Percentiles rank a stretch among this genome's conserved stretches.
These are phyloP conservation scores for Tauraco erythrolophus DNA, from an alignment of 2,113 vertebrate species.

Conservation along the genomic window DNA sequence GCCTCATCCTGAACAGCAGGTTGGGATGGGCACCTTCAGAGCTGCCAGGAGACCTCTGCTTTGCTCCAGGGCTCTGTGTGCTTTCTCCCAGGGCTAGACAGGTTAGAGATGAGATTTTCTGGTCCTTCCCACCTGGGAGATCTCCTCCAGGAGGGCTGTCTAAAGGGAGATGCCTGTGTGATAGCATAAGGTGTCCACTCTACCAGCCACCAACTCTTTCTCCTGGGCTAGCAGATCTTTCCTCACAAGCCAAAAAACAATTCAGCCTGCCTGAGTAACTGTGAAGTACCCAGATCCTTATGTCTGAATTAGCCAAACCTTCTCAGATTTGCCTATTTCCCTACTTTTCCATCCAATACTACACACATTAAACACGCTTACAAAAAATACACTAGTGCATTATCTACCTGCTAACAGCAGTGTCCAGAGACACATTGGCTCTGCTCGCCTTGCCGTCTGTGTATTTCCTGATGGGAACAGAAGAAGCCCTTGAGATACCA, in stretches of 20 bases:
- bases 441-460: not conserved
- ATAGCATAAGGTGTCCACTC: not conserved
- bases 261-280: not conserved
- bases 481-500: not conserved
- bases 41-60: not conserved
- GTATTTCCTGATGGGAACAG: not conserved
- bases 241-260: not conserved
- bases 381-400: not conserved
- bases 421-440: not conserved
- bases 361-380: not conserved
- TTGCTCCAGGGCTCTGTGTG: not conserved
- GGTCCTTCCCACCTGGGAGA: not conserved
- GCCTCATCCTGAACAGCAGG: fast-evolving
- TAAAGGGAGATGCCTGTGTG: not conserved
- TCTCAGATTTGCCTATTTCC: not conserved
- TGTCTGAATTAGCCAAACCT: not conserved
- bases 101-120: not conserved
- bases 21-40: not conserved
- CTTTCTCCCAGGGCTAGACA: not conserved
- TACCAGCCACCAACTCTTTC: not conserved
- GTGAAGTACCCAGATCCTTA: not conserved
- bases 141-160: not conserved
- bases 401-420: not conserved
- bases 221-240: not conserved
- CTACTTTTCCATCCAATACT: not conserved